Evolutionary conservation across 30 jellyfish, hydroid and myxozoan genomes (phyloP).

Genomic region (Mastigias papua): DNA sequence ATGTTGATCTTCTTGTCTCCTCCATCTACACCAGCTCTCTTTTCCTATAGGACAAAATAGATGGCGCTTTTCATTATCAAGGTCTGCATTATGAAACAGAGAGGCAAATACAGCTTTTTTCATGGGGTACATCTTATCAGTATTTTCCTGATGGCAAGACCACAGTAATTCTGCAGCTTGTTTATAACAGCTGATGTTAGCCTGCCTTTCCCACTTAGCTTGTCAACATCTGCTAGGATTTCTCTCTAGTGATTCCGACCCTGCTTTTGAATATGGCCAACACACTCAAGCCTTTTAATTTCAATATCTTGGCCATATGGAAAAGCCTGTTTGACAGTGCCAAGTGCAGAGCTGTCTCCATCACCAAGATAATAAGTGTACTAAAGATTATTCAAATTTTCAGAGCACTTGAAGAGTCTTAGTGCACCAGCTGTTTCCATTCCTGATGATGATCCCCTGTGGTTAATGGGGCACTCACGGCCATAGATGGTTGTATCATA

Average conservation of each 20-base stretch:
- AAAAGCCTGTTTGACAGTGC: not conserved
- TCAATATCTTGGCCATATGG: slow-evolving; percentile 6
- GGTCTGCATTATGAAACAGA: not conserved
- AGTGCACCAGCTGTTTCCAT: too few relatives aligned
- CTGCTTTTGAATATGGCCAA: too few relatives aligned
- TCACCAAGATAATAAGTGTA: slow-evolving; percentile 5
- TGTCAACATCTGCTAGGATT: too few relatives aligned
- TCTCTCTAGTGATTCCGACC: not conserved
- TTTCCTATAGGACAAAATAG: not conserved
- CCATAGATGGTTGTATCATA: too few relatives aligned
- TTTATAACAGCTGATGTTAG: too few relatives aligned
- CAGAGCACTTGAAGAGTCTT: not conserved
- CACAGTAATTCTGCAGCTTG: slow-evolving; percentile 24
- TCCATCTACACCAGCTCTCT: slow-evolving; percentile 18
- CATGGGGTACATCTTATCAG: not conserved
- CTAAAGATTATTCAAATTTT: not conserved
- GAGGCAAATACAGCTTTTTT: not conserved
- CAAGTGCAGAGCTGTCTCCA: slow-evolving; percentile 5
- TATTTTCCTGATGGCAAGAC: slow-evolving; percentile 5
- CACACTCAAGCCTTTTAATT: slow-evolving; percentile 3
- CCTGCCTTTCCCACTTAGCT: too few relatives aligned
- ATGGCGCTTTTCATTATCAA: not conserved
- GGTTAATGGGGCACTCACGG: too few relatives aligned
- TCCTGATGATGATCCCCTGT: too few relatives aligned
- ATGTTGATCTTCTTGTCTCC: not conserved